Percentiles rank a stretch among this genome's conserved stretches.
Conservation (phyloP, 2,888 invertebrate genomes). For the Cylloceria caligata region DNA sequence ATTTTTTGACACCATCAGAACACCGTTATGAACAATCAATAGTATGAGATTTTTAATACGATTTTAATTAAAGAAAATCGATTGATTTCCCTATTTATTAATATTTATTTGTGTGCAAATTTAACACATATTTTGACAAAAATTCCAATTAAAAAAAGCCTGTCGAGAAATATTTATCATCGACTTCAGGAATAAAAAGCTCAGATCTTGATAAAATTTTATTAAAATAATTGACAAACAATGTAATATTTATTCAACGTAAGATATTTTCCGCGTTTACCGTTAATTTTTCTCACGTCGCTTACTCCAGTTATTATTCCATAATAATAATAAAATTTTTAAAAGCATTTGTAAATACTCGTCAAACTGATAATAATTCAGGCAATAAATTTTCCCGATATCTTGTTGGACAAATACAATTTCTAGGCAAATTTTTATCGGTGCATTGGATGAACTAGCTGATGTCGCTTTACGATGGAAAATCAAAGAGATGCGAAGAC, state of each 20-base stretch:
- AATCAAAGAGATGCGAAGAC: neutral
- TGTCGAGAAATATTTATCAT: neutral
- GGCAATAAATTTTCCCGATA: slow-evolving; percentile 22
- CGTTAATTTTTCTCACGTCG: neutral
- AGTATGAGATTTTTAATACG: too few relatives aligned
- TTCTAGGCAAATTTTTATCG: slow-evolving; percentile 27
- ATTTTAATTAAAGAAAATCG: too few relatives aligned
- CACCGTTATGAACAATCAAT: too few relatives aligned
- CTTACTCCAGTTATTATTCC: neutral
- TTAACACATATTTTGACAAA: too few relatives aligned
- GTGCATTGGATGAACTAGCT: neutral
- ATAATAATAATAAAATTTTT: too few relatives aligned
- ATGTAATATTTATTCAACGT: neutral
- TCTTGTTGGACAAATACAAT: slow-evolving; percentile 14
- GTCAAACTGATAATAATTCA: slow-evolving; percentile 10
- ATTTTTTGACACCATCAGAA: too few relatives aligned
- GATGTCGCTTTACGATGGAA: neutral
- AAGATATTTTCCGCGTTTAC: neutral
- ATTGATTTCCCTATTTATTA: too few relatives aligned
- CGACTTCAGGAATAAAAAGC: neutral
- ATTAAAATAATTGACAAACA: neutral
- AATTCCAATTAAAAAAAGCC: neutral
- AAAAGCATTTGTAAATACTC: neutral
- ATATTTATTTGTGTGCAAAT: too few relatives aligned
- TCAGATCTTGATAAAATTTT: neutral